Conservation (phyloP, 2,888 invertebrate species). For the Muschampia plurimacula region DNA sequence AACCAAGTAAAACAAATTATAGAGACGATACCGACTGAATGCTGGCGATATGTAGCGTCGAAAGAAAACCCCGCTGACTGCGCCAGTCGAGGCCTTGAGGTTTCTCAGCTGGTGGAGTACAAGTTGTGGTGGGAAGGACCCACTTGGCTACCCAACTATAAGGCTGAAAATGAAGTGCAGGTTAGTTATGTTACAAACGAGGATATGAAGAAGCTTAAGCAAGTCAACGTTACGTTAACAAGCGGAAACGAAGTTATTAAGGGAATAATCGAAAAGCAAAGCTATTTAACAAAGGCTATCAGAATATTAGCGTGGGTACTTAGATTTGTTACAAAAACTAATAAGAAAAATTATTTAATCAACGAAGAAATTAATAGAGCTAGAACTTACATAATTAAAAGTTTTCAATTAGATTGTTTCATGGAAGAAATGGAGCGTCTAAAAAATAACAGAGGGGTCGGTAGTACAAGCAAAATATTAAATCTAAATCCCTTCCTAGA, state of each 20-base stretch:
- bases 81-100: conserved; percentile 43
- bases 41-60: conserved; percentile 46
- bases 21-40: conserved; percentile 34
- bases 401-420: neutral
- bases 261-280: neutral
- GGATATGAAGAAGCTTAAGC: neutral
- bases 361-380: neutral
- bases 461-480: conserved; percentile 30
- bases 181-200: neutral
- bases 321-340: neutral
- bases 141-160: neutral
- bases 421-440: neutral
- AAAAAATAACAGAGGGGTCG: neutral
- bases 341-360: neutral
- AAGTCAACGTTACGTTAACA: neutral
- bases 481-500: conserved; percentile 38
- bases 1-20: conserved; percentile 42
- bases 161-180: neutral
- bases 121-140: neutral
- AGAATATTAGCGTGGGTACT: neutral
- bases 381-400: neutral
- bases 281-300: neutral
- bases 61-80: conserved; percentile 45
- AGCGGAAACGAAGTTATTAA: neutral
- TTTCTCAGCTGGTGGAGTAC: neutral